Conservation (phyloP, 2,113 vertebrate species). For the Sebastes schlegelii region DNA sequence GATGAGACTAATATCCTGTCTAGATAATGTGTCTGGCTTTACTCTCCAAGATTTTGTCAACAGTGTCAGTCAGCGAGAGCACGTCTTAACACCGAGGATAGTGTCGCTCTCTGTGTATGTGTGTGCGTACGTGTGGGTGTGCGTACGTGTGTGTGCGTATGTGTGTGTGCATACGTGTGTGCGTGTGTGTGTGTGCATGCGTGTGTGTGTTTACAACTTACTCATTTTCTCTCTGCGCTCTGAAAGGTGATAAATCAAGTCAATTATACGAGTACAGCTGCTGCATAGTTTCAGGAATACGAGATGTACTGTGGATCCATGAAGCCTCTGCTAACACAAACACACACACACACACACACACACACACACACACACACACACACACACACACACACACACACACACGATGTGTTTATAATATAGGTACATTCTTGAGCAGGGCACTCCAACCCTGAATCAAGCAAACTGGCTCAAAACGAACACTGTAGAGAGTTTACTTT, state of each 20-base stretch:
- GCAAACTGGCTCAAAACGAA: not conserved
- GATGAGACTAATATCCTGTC: conserved; percentile 72
- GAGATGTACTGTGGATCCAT: conserved; percentile 24
- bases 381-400: not conserved
- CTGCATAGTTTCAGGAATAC: conserved; percentile 43
- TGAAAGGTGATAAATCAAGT: conserved; percentile 60
- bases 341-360: conserved; percentile 1
- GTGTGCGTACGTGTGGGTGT: conserved; percentile 35
- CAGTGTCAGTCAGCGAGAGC: not conserved
- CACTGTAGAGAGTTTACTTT: not conserved
- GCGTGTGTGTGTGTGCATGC: conserved; percentile 22
- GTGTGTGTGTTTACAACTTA: conserved; percentile 34
- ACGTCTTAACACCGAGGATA: conserved; percentile 5
- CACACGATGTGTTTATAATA: not conserved
- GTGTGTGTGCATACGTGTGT: conserved; percentile 25
- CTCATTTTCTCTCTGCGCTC: conserved; percentile 43
- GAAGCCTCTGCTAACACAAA: conserved; percentile 11
- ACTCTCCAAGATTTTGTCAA: conserved; percentile 48
- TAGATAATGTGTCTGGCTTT: conserved; percentile 52
- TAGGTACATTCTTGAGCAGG: not conserved
- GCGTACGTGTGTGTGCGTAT: conserved; percentile 23
- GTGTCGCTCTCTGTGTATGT: conserved; percentile 14
- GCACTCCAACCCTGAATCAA: not conserved
- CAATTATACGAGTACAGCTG: conserved; percentile 52
- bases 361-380: conserved; percentile 1